These are phyloP conservation scores for Acrocephalus scirpaceus DNA, from an alignment of 2,797 vertebrate genomes.

Conservation along the genomic window DNA sequence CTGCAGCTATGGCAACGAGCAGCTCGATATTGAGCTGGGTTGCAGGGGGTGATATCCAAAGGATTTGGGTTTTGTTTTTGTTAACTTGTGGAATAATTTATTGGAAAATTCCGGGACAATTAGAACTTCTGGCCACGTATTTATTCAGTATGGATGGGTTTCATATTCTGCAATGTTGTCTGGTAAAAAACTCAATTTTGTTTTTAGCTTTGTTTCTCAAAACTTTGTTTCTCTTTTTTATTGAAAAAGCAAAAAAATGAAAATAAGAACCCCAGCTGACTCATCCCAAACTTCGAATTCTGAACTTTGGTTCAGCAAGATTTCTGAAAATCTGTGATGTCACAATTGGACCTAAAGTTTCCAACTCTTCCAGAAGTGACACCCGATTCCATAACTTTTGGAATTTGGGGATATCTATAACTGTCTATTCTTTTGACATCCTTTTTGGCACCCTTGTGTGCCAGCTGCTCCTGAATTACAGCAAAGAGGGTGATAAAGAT, in stretches of 20 bases:
- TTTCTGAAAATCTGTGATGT: not conserved
- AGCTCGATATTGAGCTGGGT: slow-evolving; percentile 15
- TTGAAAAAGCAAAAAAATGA: fast-evolving
- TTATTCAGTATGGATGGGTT: not conserved
- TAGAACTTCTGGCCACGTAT: not conserved
- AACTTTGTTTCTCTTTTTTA: not conserved
- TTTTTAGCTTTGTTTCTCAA: not conserved
- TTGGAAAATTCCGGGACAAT: not conserved
- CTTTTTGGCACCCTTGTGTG: too few relatives aligned
- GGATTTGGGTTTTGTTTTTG: not conserved
- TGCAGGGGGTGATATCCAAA: not conserved
- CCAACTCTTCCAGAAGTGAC: not conserved
- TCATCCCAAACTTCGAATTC: not conserved
- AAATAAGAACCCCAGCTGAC: not conserved
- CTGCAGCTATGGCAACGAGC: slow-evolving; percentile 73
- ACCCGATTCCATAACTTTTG: not conserved
- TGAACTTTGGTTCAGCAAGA: not conserved
- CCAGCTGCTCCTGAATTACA: not conserved
- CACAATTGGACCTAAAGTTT: not conserved
- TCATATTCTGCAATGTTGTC: not conserved
- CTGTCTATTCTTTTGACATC: not conserved
- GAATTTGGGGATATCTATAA: not conserved
- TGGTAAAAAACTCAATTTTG: not conserved
- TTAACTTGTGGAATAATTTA: slow-evolving; percentile 3
- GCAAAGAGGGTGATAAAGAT: not conserved